A percentile compares a stretch with the other conserved stretches of the same genome.
phyloP scores from a whole-genome alignment of 2,113 vertebrate species.

The Chloropsis cyanopogon region DNA sequence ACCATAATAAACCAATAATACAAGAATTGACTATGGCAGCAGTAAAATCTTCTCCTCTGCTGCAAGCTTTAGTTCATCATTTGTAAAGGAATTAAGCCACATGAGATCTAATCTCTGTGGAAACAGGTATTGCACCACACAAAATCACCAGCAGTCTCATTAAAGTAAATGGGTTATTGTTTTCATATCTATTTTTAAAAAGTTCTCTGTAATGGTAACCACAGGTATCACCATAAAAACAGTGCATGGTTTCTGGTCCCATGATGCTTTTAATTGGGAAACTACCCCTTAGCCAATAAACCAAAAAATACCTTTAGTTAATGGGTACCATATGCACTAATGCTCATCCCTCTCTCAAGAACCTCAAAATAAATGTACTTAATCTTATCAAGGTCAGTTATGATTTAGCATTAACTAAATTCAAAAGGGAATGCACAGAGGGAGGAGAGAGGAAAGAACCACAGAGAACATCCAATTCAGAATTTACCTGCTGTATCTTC shows the following conservation, averaged over 20 bases:
- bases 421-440: neutral
- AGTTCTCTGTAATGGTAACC: neutral
- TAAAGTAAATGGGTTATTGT: neutral
- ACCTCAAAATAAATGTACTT: neutral
- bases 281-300: neutral
- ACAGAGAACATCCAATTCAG: neutral
- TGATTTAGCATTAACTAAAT: neutral
- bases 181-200: neutral
- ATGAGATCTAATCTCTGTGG: neutral
- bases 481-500: constrained; percentile 80
- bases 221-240: neutral
- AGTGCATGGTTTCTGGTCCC: neutral
- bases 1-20: neutral
- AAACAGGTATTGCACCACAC: neutral
- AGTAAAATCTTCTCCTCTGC: neutral
- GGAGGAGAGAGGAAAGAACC: neutral
- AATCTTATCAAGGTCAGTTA: neutral
- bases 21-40: neutral
- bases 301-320: neutral
- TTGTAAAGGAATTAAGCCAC: neutral
- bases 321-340: neutral
- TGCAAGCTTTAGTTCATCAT: neutral
- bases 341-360: neutral
- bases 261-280: neutral
- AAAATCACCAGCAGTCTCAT: neutral